Evolutionary conservation across 1,140 invertebrate species (phyloP).

Genomic region (Zophobas atratus): DNA sequence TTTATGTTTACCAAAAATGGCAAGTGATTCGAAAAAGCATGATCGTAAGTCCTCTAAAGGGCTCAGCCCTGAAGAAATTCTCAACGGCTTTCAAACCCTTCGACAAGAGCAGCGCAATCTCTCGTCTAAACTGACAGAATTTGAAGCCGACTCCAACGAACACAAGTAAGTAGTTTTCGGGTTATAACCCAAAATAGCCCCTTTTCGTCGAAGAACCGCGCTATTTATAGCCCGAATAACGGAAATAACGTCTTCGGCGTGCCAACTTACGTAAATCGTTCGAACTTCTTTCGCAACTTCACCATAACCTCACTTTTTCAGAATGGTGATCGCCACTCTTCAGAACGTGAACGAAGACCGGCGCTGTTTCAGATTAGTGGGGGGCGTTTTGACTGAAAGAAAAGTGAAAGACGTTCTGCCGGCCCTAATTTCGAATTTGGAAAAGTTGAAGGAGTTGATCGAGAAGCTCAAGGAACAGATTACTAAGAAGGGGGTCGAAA

Average conservation of each 20-base stretch:
- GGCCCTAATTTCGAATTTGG: slow-evolving; percentile 84
- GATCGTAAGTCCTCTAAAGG: slow-evolving; percentile 68
- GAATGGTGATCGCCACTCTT: slow-evolving; percentile 95
- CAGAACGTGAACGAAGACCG: slow-evolving; percentile 87
- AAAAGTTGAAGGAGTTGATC: slow-evolving; percentile 86
- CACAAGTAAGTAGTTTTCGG: slow-evolving; percentile 84
- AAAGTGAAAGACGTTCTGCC: slow-evolving; percentile 94
- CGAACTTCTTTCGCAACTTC: too few species aligned
- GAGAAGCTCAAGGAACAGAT: slow-evolving; percentile 86
- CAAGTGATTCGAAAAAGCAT: slow-evolving; percentile 65
- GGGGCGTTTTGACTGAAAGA: slow-evolving; percentile 93
- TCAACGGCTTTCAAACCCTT: slow-evolving; percentile 88
- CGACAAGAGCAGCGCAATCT: slow-evolving; percentile 89
- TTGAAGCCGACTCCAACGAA: slow-evolving; percentile 94
- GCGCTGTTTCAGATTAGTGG: slow-evolving; percentile 95
- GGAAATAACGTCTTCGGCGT: too few species aligned
- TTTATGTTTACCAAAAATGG: slow-evolving; percentile 65
- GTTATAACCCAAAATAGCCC: neutral
- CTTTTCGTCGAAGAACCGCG: too few species aligned
- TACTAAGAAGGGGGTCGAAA: slow-evolving; percentile 89
- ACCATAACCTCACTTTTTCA: slow-evolving; percentile 70
- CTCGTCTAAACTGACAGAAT: slow-evolving; percentile 89
- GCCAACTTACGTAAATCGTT: too few species aligned
- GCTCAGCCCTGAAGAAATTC: slow-evolving; percentile 83
- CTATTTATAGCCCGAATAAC: too few species aligned